A percentile compares a stretch with the other conserved stretches of the same genome.
phyloP scores from a whole-genome alignment of 2,888 invertebrate genomes.

The Nomada hirtipes region DNA sequence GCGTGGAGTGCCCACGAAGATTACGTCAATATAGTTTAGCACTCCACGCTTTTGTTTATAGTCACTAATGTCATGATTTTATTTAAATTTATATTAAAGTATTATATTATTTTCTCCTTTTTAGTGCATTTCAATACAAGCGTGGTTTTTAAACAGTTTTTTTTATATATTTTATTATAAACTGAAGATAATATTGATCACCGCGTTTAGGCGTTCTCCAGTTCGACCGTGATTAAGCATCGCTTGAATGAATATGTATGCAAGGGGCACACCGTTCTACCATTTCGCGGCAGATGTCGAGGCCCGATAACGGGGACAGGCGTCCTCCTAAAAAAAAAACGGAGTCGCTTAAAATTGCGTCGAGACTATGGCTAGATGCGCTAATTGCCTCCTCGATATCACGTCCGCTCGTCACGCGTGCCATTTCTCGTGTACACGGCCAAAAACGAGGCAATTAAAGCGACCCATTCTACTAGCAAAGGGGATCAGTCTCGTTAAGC shows the following conservation, averaged over 20 bases:
- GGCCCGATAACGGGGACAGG: slow-evolving; percentile 32
- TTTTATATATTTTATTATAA: too few species aligned
- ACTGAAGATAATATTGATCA: neutral
- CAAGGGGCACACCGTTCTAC: neutral
- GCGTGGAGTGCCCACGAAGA: too few species aligned
- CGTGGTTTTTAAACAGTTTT: too few species aligned
- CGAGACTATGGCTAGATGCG: slow-evolving; percentile 13
- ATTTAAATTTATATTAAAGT: too few species aligned
- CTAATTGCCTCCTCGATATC: slow-evolving; percentile 23
- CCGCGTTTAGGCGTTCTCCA: slow-evolving; percentile 30
- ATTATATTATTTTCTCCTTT: too few species aligned
- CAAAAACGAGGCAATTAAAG: slow-evolving; percentile 42
- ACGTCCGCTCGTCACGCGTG: slow-evolving; percentile 4
- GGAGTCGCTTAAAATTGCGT: slow-evolving; percentile 23
- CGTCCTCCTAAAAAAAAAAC: slow-evolving; percentile 25
- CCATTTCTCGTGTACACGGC: neutral
- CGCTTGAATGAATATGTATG: slow-evolving; percentile 35
- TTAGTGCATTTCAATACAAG: too few species aligned
- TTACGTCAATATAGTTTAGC: too few species aligned
- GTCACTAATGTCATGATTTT: too few species aligned
- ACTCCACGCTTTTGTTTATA: too few species aligned
- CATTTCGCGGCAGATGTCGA: slow-evolving; percentile 31
- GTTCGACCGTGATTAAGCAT: neutral
- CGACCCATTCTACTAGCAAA: neutral
- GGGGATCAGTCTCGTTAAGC: slow-evolving; percentile 29